These are phyloP conservation scores for Gavia stellata DNA, from an alignment of 2,113 vertebrate species.

Conservation along the genomic window DNA sequence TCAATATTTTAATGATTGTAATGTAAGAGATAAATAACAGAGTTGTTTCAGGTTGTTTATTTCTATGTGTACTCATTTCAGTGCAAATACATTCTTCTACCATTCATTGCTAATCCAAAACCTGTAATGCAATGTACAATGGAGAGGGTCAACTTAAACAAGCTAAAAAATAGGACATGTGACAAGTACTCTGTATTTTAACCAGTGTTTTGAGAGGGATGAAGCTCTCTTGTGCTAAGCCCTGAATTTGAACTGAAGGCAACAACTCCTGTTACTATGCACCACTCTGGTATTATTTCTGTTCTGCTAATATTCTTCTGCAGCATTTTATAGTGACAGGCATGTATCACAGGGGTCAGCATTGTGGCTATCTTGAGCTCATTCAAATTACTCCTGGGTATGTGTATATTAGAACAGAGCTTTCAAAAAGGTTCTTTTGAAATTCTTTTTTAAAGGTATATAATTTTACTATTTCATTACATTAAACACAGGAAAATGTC, in stretches of 20 bases:
- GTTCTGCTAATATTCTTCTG: conserved; percentile 5
- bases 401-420: background rate
- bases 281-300: background rate
- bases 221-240: background rate
- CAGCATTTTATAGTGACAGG: background rate
- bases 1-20: conserved; percentile 63
- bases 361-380: background rate
- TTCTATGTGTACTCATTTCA: conserved; percentile 37
- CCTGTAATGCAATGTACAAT: background rate
- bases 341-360: background rate
- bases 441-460: conserved; percentile 16
- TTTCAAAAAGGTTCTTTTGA: background rate
- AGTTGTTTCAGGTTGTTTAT: conserved; percentile 53
- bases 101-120: conserved; percentile 26
- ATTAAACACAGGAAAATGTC: background rate
- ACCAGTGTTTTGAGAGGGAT: conserved; percentile 14
- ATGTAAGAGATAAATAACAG: conserved; percentile 60
- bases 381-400: conserved; percentile 13
- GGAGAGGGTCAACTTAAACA: background rate
- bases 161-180: conserved; percentile 4
- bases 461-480: background rate
- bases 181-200: conserved; percentile 33
- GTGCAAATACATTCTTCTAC: conserved; percentile 4
- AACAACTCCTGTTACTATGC: background rate
- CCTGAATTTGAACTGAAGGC: conserved; percentile 41